Base-by-base conservation (phyloP, 2,113 vertebrate genomes). In the Semnornis frantzii region DNA sequence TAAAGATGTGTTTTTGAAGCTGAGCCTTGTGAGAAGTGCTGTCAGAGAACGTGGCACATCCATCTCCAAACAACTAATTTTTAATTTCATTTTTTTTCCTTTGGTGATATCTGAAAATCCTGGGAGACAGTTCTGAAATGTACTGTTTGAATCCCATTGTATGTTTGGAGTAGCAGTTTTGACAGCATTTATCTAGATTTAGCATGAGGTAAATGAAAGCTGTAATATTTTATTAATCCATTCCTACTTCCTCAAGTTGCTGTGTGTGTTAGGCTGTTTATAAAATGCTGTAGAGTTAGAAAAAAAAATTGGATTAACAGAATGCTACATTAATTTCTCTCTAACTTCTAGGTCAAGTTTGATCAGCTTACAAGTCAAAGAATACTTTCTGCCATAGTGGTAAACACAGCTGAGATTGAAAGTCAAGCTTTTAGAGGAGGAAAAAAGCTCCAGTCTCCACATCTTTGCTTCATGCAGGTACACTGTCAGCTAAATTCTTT, bases 351-450 rank as follows among this genome's bases (percentile, higher is more conserved):
- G 89, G 82, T 95, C 90, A 92, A 91, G 74, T 81, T 23, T 92
- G 88, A 80, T 94, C 94, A 84, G 86, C 25, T 95, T 94, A 91
- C 66, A 89, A 92, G 73, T 31, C 68, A 82, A 88, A 72, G 62
- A 89, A 84, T 80, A 76, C 33, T 92, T 95, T 92, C 34, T 95
- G 90, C 71, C 37, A 12, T 27, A 10, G 86, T 46, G 16, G 34
- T 65, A 85, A 97, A 92, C 60, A 79, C 62, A 80, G 82, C 84
- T 93, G 90, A 91, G 85, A 80, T 54, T 2, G 20, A 52, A 59
- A 75, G 34, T 69, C 76, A 78, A 81, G 63, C 70, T 93, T 33
- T 14, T 48, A 31, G 8, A 34, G 48, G 21, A 4, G 28, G 42
- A 12, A 30, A 46, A 68, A 71, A 58, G 71, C 70, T 87, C 31